These are phyloP conservation scores for zebrafish (Danio rerio) DNA, from an alignment of 2,113 vertebrate species.

Conservation along the genomic window GRCz12tu NC_133180.1:24320501-24321000, in stretches of 20 bases:
- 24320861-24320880: too few relatives aligned
- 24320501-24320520: neutral
- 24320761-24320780: neutral
- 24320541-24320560: conserved; percentile 1
- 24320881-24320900: too few relatives aligned
- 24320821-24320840: too few relatives aligned
- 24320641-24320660: neutral
- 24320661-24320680: too few relatives aligned
- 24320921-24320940: too few relatives aligned
- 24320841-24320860: too few relatives aligned
- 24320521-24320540: conserved; percentile 3
- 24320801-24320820: too few relatives aligned
- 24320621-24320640: neutral
- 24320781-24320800: neutral
- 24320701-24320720: conserved; percentile 21
- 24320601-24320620: neutral
- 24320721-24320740: conserved; percentile 28
- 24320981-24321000: too few relatives aligned
- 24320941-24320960: too few relatives aligned
- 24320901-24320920: too few relatives aligned
- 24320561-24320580: too few relatives aligned
- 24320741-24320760: neutral
- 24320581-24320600: neutral
- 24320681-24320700: conserved; percentile 11
- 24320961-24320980: too few relatives aligned